phyloP scores from a whole-genome alignment of 2,888 invertebrate genomes.

The Tenthredo amoena region DNA sequence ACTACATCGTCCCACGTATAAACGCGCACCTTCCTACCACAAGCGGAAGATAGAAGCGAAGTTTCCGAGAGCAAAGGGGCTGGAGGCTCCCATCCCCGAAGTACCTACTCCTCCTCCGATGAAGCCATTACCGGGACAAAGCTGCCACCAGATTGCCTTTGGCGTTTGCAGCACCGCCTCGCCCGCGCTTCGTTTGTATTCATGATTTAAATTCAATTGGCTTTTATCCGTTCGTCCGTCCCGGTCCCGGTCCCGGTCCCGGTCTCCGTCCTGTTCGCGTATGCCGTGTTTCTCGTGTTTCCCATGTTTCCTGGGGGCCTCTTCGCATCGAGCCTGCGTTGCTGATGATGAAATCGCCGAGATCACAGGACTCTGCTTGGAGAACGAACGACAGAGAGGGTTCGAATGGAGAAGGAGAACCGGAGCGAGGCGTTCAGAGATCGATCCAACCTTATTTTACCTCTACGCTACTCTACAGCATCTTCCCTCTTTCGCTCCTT shows the following conservation, averaged over 20 bases:
- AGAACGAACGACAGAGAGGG: constrained; percentile 37
- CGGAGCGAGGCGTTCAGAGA: constrained; percentile 19
- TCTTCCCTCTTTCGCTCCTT: neutral
- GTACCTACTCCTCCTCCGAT: constrained; percentile 57
- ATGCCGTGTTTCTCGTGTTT: constrained; percentile 39
- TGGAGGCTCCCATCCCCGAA: constrained; percentile 41
- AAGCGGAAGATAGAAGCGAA: constrained; percentile 54
- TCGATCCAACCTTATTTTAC: constrained; percentile 34
- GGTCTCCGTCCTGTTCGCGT: constrained; percentile 61
- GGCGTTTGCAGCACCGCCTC: constrained; percentile 69
- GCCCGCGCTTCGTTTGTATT: constrained; percentile 75
- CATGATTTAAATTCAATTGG: constrained; percentile 78
- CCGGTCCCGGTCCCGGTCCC: constrained; percentile 58
- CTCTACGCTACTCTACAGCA: neutral
- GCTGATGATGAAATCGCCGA: constrained; percentile 72
- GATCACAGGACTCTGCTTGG: constrained; percentile 67
- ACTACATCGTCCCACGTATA: constrained; percentile 8
- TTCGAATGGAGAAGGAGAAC: neutral
- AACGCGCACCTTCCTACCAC: constrained; percentile 13
- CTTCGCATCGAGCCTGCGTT: constrained; percentile 59
- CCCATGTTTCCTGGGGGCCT: constrained; percentile 11
- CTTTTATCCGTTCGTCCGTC: constrained; percentile 74
- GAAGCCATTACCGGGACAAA: constrained; percentile 77
- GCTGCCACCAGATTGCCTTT: constrained; percentile 78
- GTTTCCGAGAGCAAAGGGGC: constrained; percentile 52